Conservation (phyloP, 2,888 invertebrate genomes). For the Euplexia lucipara region DNA sequence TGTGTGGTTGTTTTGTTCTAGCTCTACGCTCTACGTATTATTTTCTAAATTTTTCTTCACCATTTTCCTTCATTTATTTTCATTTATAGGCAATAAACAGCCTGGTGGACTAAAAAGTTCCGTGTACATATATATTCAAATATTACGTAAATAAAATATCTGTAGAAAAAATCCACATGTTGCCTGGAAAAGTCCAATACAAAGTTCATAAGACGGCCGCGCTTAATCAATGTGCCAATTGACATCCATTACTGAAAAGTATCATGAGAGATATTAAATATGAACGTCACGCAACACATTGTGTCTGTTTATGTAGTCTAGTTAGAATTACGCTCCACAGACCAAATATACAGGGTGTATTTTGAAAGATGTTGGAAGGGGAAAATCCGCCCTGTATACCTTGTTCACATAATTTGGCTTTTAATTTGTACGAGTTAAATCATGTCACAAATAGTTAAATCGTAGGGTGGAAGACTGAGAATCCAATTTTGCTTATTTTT, state of each 20-base stretch:
- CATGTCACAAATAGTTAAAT: slow-evolving; percentile 8
- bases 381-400: slow-evolving; percentile 26
- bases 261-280: slow-evolving; percentile 16
- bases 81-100: slow-evolving; percentile 16
- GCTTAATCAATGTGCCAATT: slow-evolving; percentile 34
- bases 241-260: slow-evolving; percentile 26
- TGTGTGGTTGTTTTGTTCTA: slow-evolving; percentile 24
- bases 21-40: slow-evolving; percentile 32
- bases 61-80: slow-evolving; percentile 38
- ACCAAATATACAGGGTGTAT: slow-evolving; percentile 38
- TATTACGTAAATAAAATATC: neutral
- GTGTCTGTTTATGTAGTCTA: slow-evolving; percentile 19
- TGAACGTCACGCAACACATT: slow-evolving; percentile 18
- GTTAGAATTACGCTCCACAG: slow-evolving; percentile 7
- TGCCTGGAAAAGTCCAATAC: slow-evolving; percentile 18
- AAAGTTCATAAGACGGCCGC: slow-evolving; percentile 4
- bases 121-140: neutral
- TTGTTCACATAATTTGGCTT: slow-evolving; percentile 7
- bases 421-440: slow-evolving; percentile 3
- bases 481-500: slow-evolving; percentile 40
- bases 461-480: slow-evolving; percentile 13
- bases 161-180: slow-evolving; percentile 15
- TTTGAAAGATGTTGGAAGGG: slow-evolving; percentile 15
- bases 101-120: slow-evolving; percentile 29
- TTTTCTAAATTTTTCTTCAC: slow-evolving; percentile 33